phyloP scores from a whole-genome alignment of 2,113 vertebrate species.

The Labeo rohita region DNA sequence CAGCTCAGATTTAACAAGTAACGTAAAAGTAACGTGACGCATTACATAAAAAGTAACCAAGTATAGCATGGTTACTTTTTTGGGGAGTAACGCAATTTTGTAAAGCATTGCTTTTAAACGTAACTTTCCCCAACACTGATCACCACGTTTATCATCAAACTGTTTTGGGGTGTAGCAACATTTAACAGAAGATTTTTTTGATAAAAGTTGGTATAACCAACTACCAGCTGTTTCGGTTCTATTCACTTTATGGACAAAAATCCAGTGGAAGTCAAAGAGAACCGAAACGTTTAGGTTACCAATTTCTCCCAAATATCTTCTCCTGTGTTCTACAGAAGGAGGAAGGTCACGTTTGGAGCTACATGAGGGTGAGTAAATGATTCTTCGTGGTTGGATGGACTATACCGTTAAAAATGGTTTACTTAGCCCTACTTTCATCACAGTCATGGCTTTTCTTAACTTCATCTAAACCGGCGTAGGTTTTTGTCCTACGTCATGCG shows the following conservation, averaged over 20 bases:
- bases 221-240: not conserved
- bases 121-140: no score
- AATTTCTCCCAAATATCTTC: not conserved
- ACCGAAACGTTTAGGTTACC: not conserved
- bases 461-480: not conserved
- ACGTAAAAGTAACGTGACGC: no score
- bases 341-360: not conserved
- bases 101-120: no score
- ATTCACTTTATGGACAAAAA: not conserved
- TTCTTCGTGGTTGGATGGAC: not conserved
- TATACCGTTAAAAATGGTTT: not conserved
- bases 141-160: not conserved
- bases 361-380: not conserved
- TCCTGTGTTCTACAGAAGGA: not conserved
- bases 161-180: not conserved
- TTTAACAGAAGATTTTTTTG: not conserved
- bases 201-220: not conserved
- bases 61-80: no score
- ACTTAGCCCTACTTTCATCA: not conserved
- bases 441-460: not conserved
- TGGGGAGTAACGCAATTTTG: no score
- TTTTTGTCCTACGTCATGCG: not conserved
- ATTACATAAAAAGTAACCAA: no score
- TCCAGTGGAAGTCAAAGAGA: not conserved
- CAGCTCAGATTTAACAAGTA: no score